Evolutionary conservation across 2,888 invertebrate species (phyloP), one percentile per base, ranked within the genome.

Genomic region (Morinoia aosen): DNA sequence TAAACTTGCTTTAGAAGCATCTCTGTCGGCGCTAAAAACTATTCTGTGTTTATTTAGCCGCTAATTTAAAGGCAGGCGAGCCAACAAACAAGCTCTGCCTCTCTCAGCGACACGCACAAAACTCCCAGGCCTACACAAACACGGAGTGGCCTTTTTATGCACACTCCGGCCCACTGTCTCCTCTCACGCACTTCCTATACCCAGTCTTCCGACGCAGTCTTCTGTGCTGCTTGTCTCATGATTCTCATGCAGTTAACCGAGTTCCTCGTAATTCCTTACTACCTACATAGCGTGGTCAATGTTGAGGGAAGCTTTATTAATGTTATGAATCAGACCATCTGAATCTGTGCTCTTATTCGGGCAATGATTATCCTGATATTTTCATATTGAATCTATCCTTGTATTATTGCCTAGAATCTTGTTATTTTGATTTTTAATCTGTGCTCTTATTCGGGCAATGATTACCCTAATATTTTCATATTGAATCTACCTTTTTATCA

Each of bases 1-100:
- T 93, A 93, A 93, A 93, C 93, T 93, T 93, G 93, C 93, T 93
- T 93, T 93, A 48, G 93, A 93, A 57, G 93, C 93, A 57, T 93
- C 93, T 93, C 57, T 93, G 93, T 93, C 93, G 56, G 56, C 48
- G 40, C 57, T 93, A 33, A 93, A 91, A 93, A 93, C 39, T 48
- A 16, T 48, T 33, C 90, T 25, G 25, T 93, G 93, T 57, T 93
- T 93, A 57, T 57, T 93, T 93, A 93, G 93, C 33, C 57, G 93
- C 93, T 93, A 93, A 93, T 93, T 93, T 93, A 93, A 48, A 93
- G 93, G 93, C 57, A 93, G 93, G 16, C 57, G 57, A 57, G 93
- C 93, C 57, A 93, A 93, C 93, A 93, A 93, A 93, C 93, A 93
- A 57, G n/a, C 57, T 48, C 56, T 57, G 93, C 57, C 93, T 56